phyloP scores from a whole-genome alignment of 1,140 invertebrate genomes.

The Hyphantria cunea region DNA sequence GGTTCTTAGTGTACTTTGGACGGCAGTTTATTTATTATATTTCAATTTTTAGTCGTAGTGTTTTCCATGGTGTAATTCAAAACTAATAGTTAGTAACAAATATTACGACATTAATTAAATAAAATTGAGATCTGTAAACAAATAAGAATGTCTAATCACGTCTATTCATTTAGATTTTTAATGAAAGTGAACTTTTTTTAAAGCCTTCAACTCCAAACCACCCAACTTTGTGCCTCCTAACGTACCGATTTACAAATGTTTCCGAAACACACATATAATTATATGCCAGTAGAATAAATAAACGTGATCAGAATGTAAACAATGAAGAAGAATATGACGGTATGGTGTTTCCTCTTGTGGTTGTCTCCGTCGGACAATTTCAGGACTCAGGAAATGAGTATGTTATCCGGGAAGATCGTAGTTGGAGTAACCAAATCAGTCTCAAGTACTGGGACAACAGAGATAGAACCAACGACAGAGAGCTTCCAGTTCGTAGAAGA shows the following conservation, averaged over 20 bases:
- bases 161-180: too few relatives aligned
- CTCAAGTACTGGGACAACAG: neutral
- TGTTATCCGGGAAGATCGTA: neutral
- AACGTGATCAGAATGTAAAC: neutral
- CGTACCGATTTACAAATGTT: neutral
- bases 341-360: neutral
- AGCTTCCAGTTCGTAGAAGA: neutral
- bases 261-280: too few relatives aligned
- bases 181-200: too few relatives aligned
- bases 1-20: too few relatives aligned
- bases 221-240: neutral
- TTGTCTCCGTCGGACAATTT: constrained; percentile 4
- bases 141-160: too few relatives aligned
- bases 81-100: too few relatives aligned
- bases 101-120: too few relatives aligned
- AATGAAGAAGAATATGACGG: neutral
- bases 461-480: neutral
- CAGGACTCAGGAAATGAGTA: constrained; percentile 3
- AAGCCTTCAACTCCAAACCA: neutral
- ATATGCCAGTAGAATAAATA: neutral
- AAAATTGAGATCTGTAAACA: too few relatives aligned
- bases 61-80: too few relatives aligned
- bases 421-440: neutral
- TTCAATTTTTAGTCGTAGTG: too few relatives aligned
- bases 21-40: too few relatives aligned